These are phyloP conservation scores for Saccopteryx leptura DNA, from an alignment of 2,113 vertebrate genomes.

Conservation along the genomic window DNA sequence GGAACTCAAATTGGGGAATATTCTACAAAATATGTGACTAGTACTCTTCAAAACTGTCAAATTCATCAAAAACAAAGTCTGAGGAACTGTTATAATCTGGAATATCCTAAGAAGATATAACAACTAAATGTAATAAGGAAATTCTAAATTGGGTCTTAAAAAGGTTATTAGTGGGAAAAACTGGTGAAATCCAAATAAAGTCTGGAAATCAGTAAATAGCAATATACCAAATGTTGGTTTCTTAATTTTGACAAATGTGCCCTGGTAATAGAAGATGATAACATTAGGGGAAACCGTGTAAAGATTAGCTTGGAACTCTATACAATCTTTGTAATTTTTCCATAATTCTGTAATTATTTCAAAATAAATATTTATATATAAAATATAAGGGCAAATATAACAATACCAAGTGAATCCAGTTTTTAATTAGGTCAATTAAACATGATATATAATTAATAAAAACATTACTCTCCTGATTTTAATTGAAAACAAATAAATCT, in stretches of 20 bases:
- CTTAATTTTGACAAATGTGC: not conserved
- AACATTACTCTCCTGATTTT: slow-evolving; percentile 29
- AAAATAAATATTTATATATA: not conserved
- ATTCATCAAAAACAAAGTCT: not conserved
- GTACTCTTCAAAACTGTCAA: not conserved
- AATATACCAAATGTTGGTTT: not conserved
- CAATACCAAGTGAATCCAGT: not conserved
- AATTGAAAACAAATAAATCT: slow-evolving; percentile 1
- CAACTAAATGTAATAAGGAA: not conserved
- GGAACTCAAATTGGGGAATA: not conserved
- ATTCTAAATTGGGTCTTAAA: not conserved
- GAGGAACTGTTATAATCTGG: not conserved
- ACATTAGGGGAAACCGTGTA: not conserved
- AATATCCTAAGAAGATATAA: not conserved
- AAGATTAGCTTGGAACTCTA: not conserved
- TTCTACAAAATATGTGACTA: not conserved
- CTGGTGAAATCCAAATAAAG: not conserved
- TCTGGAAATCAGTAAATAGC: not conserved
- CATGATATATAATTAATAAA: slow-evolving; percentile 9
- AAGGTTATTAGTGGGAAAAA: not conserved
- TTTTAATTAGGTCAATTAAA: slow-evolving; percentile 29
- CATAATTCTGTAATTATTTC: slow-evolving; percentile 8
- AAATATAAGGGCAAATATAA: not conserved
- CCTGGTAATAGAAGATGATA: not conserved
- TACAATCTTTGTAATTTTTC: not conserved